Percentiles rank a stretch among this genome's conserved stretches.
Evolutionary conservation across 2,113 vertebrate genomes (phyloP).

Genomic region (Dicaeum eximium): DNA sequence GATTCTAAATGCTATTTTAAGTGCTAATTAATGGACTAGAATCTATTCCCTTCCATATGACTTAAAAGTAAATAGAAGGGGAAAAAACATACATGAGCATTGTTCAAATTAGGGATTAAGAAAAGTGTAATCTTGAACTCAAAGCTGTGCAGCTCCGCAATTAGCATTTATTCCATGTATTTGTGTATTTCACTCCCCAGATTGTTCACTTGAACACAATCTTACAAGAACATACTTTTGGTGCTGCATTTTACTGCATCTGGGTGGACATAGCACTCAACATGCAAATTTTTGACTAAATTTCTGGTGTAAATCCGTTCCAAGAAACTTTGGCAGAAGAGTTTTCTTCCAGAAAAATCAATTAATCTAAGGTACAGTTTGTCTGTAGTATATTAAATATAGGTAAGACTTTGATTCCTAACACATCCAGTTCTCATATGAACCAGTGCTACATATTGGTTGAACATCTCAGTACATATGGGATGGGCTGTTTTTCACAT

Average conservation of each 20-base stretch:
- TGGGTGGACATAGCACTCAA: neutral
- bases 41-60: neutral
- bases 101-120: neutral
- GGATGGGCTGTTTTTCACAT: neutral
- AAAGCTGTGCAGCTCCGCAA: neutral
- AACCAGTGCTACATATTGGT: neutral
- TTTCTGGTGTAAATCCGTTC: neutral
- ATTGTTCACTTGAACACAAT: neutral
- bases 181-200: neutral
- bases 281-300: neutral
- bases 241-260: neutral
- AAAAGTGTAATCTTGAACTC: neutral
- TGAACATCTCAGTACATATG: rapidly evolving
- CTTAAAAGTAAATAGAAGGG: neutral
- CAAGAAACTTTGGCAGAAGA: neutral
- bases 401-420: neutral
- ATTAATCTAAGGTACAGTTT: neutral
- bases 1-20: neutral
- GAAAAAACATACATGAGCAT: neutral
- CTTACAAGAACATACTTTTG: neutral
- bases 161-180: neutral
- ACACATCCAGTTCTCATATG: neutral
- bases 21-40: neutral
- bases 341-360: neutral
- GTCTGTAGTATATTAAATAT: neutral